Conservation (phyloP, 2,888 invertebrate species). For the Willowsia nigromaculata region DNA sequence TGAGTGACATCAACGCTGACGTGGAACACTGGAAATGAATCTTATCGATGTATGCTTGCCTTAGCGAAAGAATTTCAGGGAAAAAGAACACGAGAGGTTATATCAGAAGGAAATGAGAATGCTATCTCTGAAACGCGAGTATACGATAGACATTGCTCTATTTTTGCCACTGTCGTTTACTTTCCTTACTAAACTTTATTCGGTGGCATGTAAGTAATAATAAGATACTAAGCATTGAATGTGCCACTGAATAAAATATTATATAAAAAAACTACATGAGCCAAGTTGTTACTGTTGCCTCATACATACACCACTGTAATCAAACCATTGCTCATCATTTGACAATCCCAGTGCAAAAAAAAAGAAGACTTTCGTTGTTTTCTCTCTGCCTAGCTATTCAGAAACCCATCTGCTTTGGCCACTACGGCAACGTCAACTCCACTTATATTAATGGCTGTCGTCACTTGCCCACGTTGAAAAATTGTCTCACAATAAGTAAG, state of each 20-base stretch:
- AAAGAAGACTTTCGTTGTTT: neutral
- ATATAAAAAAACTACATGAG: neutral
- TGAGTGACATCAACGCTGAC: neutral
- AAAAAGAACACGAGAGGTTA: neutral
- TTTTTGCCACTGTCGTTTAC: neutral
- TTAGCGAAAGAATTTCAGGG: neutral
- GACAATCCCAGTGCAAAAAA: neutral
- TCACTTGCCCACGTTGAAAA: constrained; percentile 26
- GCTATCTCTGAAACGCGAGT: neutral
- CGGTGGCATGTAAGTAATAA: neutral
- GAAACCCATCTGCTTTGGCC: neutral
- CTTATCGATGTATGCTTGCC: neutral
- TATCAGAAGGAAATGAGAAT: neutral
- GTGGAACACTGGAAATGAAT: neutral
- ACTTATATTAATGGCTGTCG: constrained; percentile 20
- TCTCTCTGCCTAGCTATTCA: neutral
- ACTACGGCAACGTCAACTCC: neutral
- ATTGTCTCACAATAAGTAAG: neutral
- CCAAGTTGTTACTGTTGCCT: neutral
- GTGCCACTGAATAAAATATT: neutral
- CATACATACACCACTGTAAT: neutral
- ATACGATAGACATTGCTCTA: neutral
- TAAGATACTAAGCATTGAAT: neutral
- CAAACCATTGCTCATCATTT: neutral
- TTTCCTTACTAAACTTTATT: neutral